A percentile compares a stretch with the other conserved stretches of the same genome.
phyloP scores from a whole-genome alignment of 2,888 invertebrate species.

The Nymphalis urticae region DNA sequence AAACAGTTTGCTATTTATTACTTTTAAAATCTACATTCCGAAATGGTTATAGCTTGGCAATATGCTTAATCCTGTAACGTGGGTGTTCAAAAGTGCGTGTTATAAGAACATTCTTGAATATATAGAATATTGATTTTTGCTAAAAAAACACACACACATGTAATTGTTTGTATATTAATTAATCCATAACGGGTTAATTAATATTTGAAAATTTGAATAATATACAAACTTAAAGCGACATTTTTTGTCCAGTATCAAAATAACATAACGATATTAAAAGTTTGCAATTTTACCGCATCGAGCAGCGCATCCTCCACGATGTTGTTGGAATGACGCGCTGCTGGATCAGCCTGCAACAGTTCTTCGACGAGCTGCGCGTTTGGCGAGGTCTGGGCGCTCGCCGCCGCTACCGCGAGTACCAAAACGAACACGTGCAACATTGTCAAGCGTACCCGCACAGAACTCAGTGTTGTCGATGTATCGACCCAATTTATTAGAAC shows the following conservation, averaged over 20 bases:
- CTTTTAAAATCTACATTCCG: too few species aligned
- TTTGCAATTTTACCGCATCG: constrained; percentile 13
- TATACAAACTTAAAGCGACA: too few species aligned
- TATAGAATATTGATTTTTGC: too few species aligned
- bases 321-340: constrained; percentile 2
- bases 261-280: neutral
- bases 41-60: too few species aligned
- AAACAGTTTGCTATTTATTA: too few species aligned
- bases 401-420: neutral
- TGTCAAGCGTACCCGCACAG: neutral
- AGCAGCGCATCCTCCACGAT: constrained; percentile 24
- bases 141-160: too few species aligned
- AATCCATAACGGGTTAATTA: too few species aligned
- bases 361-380: neutral
- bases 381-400: neutral
- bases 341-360: neutral
- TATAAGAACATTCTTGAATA: too few species aligned
- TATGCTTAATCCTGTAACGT: too few species aligned
- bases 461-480: neutral
- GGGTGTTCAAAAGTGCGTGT: too few species aligned
- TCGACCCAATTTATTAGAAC: neutral
- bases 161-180: too few species aligned
- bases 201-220: too few species aligned
- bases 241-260: neutral
- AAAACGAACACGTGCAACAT: neutral